Conservation (phyloP, 1,140 invertebrate genomes). For the Polypedilum pembai region DNA sequence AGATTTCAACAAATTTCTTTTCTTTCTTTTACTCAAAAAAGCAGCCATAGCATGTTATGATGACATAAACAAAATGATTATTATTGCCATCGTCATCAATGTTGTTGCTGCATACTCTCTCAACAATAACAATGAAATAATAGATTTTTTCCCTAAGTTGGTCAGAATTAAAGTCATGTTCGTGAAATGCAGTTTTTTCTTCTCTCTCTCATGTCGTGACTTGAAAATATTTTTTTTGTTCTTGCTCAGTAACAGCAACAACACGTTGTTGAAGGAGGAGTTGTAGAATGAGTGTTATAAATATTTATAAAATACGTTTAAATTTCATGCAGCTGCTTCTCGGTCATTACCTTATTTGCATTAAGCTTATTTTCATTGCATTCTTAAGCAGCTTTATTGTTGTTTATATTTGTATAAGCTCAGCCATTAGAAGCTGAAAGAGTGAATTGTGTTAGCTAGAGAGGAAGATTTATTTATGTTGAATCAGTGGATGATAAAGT, state of each 20-base stretch:
- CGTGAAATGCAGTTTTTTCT: neutral
- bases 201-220: neutral
- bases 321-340: conserved; percentile 16
- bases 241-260: too few relatives aligned
- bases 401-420: neutral
- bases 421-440: too few relatives aligned
- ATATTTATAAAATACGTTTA: neutral
- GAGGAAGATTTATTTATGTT: too few relatives aligned
- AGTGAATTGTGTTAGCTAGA: too few relatives aligned
- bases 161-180: neutral
- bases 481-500: too few relatives aligned
- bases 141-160: too few relatives aligned
- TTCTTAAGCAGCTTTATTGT: neutral
- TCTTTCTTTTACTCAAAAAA: neutral
- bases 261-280: too few relatives aligned
- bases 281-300: neutral
- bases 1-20: neutral
- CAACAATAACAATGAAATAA: too few relatives aligned
- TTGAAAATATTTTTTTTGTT: neutral
- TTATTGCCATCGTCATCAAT: neutral
- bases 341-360: conserved; percentile 12
- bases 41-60: neutral
- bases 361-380: conserved; percentile 14
- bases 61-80: neutral
- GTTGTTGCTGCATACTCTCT: neutral